A percentile compares a stretch with the other conserved stretches of the same genome.
Conservation (phyloP, 2,113 vertebrate species). For the Gavia stellata region DNA sequence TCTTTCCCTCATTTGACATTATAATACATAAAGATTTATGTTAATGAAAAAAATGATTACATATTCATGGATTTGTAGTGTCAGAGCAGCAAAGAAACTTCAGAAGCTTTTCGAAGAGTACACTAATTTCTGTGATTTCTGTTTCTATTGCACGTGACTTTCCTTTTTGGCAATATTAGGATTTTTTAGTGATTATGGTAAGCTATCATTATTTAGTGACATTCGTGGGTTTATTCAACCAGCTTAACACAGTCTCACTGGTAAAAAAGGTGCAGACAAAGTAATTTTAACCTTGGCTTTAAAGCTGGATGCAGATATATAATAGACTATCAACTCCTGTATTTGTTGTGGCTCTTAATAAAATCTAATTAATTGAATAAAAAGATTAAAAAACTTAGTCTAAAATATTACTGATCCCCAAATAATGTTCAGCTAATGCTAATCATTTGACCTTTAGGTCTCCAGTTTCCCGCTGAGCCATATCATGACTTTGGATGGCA, state of each 20-base stretch:
- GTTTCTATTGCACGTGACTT: neutral
- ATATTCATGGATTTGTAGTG: neutral
- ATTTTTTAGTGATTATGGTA: neutral
- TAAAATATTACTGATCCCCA: neutral
- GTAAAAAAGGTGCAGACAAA: neutral
- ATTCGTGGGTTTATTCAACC: neutral
- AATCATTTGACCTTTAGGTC: neutral
- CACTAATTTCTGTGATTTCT: neutral
- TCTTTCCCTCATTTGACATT: neutral
- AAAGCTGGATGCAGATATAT: neutral
- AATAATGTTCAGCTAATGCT: neutral
- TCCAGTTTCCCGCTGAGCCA: neutral
- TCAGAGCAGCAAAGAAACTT: neutral
- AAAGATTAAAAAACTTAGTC: neutral
- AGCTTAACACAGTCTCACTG: neutral
- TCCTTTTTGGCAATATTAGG: neutral
- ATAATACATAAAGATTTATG: conserved; percentile 18
- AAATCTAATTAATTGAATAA: neutral
- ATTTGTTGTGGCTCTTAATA: neutral
- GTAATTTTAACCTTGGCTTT: neutral
- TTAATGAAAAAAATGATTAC: neutral
- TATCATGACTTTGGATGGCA: neutral
- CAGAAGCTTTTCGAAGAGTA: neutral
- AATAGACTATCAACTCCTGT: neutral
- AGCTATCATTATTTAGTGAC: neutral